A percentile compares a stretch with the other conserved stretches of the same genome.
phyloP scores from a whole-genome alignment of 2,888 invertebrate species.

The Protonemura montana region DNA sequence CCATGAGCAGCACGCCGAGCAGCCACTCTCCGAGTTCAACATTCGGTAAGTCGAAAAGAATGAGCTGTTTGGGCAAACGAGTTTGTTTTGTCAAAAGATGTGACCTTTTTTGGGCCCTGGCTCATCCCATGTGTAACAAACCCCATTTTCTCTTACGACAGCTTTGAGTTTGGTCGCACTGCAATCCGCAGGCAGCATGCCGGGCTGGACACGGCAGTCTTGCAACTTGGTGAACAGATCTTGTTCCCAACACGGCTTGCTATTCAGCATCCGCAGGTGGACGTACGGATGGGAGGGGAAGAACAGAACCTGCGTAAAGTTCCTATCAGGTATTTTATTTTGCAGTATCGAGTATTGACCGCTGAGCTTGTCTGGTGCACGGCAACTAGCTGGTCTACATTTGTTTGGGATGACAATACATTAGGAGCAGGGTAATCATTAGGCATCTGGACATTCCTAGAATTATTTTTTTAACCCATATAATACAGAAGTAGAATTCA shows the following conservation, averaged over 20 bases:
- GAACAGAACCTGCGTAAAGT: background rate
- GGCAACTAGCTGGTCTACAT: no score
- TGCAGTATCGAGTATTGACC: no score
- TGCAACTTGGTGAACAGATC: slow-evolving; percentile 71
- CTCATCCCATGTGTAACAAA: background rate
- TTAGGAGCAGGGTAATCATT: no score
- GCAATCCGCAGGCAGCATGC: slow-evolving; percentile 75
- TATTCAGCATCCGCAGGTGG: slow-evolving; percentile 62
- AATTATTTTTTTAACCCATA: no score
- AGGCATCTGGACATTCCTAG: no score
- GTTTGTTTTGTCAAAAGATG: no score
- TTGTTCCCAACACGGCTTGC: slow-evolving; percentile 73
- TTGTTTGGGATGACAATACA: no score
- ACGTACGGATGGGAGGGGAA: slow-evolving; percentile 47
- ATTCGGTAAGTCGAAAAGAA: slow-evolving; percentile 57
- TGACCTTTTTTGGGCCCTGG: no score
- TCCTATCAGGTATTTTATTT: no score
- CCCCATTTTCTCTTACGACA: slow-evolving; percentile 50
- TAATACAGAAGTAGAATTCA: no score
- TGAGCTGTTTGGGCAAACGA: no score
- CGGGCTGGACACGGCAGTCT: slow-evolving; percentile 70
- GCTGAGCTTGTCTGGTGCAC: no score
- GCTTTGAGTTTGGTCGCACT: slow-evolving; percentile 73
- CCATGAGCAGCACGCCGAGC: slow-evolving; percentile 70
- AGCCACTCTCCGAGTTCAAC: slow-evolving; percentile 71